A percentile compares a stretch with the other conserved stretches of the same genome.
These are phyloP conservation scores for Holocentrus rufus DNA, from an alignment of 2,797 vertebrate species.

Conservation along the genomic window DNA sequence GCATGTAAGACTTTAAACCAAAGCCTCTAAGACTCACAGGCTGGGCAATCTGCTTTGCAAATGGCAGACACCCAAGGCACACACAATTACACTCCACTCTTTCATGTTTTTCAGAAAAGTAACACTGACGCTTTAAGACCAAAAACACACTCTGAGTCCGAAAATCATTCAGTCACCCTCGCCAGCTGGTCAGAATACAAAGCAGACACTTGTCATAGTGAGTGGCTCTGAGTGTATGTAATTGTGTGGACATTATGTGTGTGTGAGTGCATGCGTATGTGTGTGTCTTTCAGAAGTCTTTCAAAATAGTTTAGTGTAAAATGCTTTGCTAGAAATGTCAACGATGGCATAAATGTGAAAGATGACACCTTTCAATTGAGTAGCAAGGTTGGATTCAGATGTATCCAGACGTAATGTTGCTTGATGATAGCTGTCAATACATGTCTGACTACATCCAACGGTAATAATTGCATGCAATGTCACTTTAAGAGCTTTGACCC, in stretches of 20 bases:
- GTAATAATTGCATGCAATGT: slow-evolving; percentile 22
- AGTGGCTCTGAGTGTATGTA: slow-evolving; percentile 6
- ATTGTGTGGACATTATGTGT: neutral
- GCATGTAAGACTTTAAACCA: slow-evolving; percentile 56
- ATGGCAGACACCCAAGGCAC: slow-evolving; percentile 64
- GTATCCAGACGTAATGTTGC: neutral
- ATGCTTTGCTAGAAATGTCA: neutral
- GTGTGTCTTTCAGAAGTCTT: slow-evolving; percentile 1
- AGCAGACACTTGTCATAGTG: slow-evolving; percentile 37
- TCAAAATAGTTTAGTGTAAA: slow-evolving; percentile 14
- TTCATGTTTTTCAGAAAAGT: slow-evolving; percentile 52
- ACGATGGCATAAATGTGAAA: neutral
- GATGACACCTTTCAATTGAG: too few relatives aligned
- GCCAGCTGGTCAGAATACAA: slow-evolving; percentile 51
- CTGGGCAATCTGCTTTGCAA: slow-evolving; percentile 35
- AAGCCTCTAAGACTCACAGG: slow-evolving; percentile 18
- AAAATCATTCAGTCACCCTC: slow-evolving; percentile 20
- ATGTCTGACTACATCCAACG: neutral
- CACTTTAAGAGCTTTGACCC: neutral
- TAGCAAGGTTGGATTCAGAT: neutral
- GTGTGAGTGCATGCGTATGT: neutral
- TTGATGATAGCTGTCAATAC: neutral
- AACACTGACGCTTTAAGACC: slow-evolving; percentile 37
- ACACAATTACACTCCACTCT: slow-evolving; percentile 46
- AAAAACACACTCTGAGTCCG: slow-evolving; percentile 25